phyloP scores from a whole-genome alignment of 2,888 invertebrate genomes.

The Dugesia japonica region DNA sequence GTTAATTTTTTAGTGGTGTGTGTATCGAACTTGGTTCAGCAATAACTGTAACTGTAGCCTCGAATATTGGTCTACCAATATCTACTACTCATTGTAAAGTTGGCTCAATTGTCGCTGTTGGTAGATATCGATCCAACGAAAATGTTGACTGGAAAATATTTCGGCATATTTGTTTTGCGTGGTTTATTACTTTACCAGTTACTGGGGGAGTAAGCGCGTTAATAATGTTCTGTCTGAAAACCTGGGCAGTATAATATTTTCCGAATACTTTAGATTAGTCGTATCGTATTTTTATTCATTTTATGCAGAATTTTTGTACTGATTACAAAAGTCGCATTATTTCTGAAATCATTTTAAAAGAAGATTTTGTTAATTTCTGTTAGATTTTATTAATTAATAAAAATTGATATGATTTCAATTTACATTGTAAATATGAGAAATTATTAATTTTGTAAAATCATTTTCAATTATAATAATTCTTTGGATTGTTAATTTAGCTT shows the following conservation, averaged over 20 bases:
- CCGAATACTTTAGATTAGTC: neutral
- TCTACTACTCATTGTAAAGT: conserved; percentile 98
- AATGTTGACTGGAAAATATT: conserved; percentile 51
- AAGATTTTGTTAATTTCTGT: no score
- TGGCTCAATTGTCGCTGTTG: conserved; percentile 86
- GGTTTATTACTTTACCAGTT: conserved; percentile 91
- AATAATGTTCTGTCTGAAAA: conserved; percentile 55
- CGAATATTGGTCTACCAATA: conserved; percentile 86
- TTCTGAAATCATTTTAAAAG: no score
- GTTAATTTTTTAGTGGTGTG: conserved; percentile 66
- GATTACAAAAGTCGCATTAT: no score
- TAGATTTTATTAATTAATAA: no score
- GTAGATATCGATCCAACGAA: conserved; percentile 42
- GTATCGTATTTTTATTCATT: no score
- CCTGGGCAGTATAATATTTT: neutral
- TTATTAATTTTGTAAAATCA: no score
- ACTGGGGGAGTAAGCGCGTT: conserved; percentile 68
- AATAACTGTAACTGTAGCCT: conserved; percentile 80
- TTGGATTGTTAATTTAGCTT: no score
- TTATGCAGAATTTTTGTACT: no score
- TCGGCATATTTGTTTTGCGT: conserved; percentile 82
- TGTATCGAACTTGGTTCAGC: conserved; percentile 90
- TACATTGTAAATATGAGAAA: no score
- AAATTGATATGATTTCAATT: no score
- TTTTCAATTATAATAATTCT: no score